Conservation (phyloP, 1,140 invertebrate genomes). For the Dendrolimus punctatus region DNA sequence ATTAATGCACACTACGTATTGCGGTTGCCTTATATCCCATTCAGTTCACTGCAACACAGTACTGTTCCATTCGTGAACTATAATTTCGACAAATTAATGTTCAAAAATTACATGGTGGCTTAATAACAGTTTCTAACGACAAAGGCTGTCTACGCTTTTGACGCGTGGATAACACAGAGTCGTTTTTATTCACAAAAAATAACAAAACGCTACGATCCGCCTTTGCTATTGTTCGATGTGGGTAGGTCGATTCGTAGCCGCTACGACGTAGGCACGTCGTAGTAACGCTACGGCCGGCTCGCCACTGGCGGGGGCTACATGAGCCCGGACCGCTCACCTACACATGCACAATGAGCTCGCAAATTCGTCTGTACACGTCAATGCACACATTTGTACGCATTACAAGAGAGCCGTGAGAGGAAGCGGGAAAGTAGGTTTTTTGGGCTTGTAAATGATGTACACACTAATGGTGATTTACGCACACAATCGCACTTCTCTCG, state of each 20-base stretch:
- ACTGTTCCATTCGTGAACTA: slow-evolving; percentile 28
- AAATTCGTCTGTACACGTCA: slow-evolving; percentile 15
- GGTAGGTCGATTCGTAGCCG: slow-evolving; percentile 21
- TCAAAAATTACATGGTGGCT: slow-evolving; percentile 39
- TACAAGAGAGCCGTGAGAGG: slow-evolving; percentile 43
- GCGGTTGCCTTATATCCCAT: slow-evolving; percentile 17
- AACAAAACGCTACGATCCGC: slow-evolving; percentile 52
- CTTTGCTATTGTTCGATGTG: slow-evolving; percentile 54
- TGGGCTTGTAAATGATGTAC: slow-evolving; percentile 60
- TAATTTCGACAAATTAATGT: slow-evolving; percentile 30
- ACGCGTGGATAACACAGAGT: slow-evolving; percentile 34
- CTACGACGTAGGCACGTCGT: slow-evolving; percentile 57
- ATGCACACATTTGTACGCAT: slow-evolving; percentile 36
- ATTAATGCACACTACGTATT: slow-evolving; percentile 21
- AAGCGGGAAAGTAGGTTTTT: slow-evolving; percentile 61
- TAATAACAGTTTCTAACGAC: slow-evolving; percentile 33
- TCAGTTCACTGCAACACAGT: slow-evolving; percentile 25
- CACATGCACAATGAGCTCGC: slow-evolving; percentile 28
- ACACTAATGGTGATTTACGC: slow-evolving; percentile 52
- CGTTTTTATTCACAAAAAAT: slow-evolving; percentile 43
- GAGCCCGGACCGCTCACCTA: slow-evolving; percentile 51
- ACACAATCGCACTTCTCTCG: slow-evolving; percentile 41
- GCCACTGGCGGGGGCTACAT: slow-evolving; percentile 62
- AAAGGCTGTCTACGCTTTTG: slow-evolving; percentile 40
- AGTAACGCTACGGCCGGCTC: slow-evolving; percentile 46